Evolutionary conservation across 2,797 vertebrate genomes (phyloP).

Genomic region (Gorsachius magnificus): DNA sequence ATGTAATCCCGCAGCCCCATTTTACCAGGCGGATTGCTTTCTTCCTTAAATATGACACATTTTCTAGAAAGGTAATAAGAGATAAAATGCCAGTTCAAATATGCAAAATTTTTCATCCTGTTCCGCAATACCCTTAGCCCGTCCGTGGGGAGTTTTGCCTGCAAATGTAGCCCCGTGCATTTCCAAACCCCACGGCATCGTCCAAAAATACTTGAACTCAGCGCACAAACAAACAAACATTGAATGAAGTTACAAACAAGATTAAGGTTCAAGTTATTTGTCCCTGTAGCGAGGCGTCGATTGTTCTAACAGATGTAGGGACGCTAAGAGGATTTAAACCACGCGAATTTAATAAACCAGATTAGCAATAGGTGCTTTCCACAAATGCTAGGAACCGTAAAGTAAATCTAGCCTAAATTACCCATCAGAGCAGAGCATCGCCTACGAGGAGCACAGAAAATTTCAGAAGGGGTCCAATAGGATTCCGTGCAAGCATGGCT

Average conservation of each 20-base stretch:
- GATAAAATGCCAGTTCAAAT: neutral
- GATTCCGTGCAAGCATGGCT: constrained; percentile 6
- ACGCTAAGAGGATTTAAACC: constrained; percentile 86
- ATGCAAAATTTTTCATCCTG: neutral
- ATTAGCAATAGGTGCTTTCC: constrained; percentile 82
- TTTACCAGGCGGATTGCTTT: neutral
- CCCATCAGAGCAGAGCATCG: constrained; percentile 9
- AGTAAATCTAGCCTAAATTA: constrained; percentile 47
- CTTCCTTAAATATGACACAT: constrained; percentile 1
- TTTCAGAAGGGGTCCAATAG: neutral
- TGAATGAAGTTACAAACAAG: constrained; percentile 88
- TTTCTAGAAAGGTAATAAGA: neutral
- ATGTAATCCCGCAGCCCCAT: neutral
- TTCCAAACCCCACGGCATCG: constrained; percentile 4
- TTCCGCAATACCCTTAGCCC: neutral
- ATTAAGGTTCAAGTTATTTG: constrained; percentile 85
- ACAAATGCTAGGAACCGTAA: constrained; percentile 58
- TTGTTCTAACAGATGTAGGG: constrained; percentile 86
- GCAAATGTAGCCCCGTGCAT: neutral
- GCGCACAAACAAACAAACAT: constrained; percentile 74
- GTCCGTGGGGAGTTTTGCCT: neutral
- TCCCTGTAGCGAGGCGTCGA: constrained; percentile 75
- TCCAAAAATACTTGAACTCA: constrained; percentile 67
- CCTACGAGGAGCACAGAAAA: neutral
- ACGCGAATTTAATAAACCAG: constrained; percentile 76